These are phyloP conservation scores for Amblyteles armatorius DNA, from an alignment of 2,888 invertebrate genomes.

Conservation along the genomic window DNA sequence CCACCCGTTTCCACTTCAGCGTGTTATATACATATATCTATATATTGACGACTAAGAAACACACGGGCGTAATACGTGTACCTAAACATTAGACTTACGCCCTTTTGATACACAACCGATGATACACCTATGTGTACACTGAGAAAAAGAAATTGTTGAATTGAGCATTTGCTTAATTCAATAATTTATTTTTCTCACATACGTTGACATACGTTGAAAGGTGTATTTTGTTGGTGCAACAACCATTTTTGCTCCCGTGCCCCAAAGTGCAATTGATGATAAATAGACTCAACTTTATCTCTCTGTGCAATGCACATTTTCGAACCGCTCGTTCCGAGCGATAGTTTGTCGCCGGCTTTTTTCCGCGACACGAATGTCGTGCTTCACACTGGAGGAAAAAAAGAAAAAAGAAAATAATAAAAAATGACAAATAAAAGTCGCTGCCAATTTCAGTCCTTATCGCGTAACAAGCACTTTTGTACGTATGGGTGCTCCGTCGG, in stretches of 20 bases:
- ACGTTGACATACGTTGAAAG: too few relatives aligned
- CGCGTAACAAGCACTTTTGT: neutral
- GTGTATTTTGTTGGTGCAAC: too few relatives aligned
- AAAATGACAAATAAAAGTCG: neutral
- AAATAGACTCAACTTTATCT: neutral
- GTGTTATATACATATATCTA: neutral
- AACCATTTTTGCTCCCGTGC: neutral
- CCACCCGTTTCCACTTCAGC: conserved; percentile 31
- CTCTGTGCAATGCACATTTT: neutral
- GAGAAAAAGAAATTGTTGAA: too few relatives aligned
- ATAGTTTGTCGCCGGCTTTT: neutral
- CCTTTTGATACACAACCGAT: too few relatives aligned
- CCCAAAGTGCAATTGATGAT: neutral
- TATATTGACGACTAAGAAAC: neutral
- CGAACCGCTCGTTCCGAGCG: neutral
- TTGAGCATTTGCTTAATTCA: too few relatives aligned
- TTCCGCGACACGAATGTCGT: neutral
- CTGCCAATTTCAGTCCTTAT: neutral
- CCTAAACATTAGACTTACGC: too few relatives aligned
- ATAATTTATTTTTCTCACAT: too few relatives aligned
- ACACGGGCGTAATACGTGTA: too few relatives aligned
- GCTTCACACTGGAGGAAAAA: neutral
- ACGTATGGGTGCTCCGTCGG: neutral
- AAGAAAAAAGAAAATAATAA: neutral
- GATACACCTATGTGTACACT: too few relatives aligned